A percentile compares a stretch with the other conserved stretches of the same genome.
Conservation (phyloP, 2,113 vertebrate species). For the Esox niger region DNA sequence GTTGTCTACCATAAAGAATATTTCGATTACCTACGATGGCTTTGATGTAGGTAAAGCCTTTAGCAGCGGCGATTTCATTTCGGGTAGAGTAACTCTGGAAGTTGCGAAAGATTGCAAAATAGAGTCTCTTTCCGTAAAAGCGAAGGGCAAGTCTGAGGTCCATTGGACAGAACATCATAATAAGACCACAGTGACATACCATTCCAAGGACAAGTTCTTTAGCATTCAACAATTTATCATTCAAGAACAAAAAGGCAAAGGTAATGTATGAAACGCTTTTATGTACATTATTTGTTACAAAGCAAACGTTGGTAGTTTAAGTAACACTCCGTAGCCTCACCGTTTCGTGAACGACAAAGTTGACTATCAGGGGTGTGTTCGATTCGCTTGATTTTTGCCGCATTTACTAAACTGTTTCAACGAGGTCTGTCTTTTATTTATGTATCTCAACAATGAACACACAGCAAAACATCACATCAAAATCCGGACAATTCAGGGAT, state of each 20-base stretch:
- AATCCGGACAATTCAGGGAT: too few relatives aligned
- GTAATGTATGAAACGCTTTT: slow-evolving; percentile 32
- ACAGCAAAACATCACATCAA: too few relatives aligned
- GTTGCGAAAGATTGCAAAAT: slow-evolving; percentile 55
- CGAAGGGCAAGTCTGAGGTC: slow-evolving; percentile 67
- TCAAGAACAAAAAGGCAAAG: background rate
- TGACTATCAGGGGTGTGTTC: too few relatives aligned
- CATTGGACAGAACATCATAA: slow-evolving; percentile 55
- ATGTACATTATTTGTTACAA: background rate
- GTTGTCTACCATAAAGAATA: slow-evolving; percentile 41
- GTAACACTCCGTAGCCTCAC: too few relatives aligned
- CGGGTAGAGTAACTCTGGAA: slow-evolving; percentile 57
- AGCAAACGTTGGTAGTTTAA: background rate
- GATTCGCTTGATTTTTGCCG: too few relatives aligned
- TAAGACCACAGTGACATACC: slow-evolving; percentile 25
- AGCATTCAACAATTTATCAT: slow-evolving; percentile 57
- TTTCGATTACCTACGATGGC: slow-evolving; percentile 47
- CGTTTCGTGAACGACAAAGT: too few relatives aligned
- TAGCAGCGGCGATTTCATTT: slow-evolving; percentile 51
- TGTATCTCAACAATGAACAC: too few relatives aligned
- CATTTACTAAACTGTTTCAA: too few relatives aligned
- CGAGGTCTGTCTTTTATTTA: too few relatives aligned
- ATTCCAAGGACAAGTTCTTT: slow-evolving; percentile 68
- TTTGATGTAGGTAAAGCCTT: slow-evolving; percentile 52
- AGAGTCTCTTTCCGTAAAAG: slow-evolving; percentile 47